Percentiles rank a stretch among this genome's conserved stretches.
Conservation (phyloP, 37 sponge, comb jelly and placozoan genomes). For the Corticium candelabrum region DNA sequence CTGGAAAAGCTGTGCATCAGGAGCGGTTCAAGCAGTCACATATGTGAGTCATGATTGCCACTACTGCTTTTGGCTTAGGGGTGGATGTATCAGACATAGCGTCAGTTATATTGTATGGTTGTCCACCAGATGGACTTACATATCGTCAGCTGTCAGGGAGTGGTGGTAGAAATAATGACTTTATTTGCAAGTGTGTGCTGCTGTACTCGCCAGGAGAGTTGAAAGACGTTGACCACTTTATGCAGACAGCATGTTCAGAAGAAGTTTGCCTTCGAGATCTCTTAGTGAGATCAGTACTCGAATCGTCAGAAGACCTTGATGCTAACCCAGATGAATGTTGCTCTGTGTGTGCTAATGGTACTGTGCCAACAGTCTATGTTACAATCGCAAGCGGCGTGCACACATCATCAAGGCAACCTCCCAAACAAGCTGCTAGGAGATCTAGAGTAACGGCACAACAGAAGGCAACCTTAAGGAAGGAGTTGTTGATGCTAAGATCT, state of each 20-base stretch:
- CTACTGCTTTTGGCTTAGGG: background rate
- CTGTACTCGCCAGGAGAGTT: background rate
- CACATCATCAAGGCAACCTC: background rate
- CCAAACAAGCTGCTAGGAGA: background rate
- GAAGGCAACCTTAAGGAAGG: background rate
- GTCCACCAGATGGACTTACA: background rate
- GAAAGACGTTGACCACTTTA: background rate
- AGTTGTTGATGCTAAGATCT: background rate
- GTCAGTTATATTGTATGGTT: background rate
- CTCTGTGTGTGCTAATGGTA: background rate
- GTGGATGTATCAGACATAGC: background rate
- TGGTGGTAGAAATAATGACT: background rate
- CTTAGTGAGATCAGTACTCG: background rate
- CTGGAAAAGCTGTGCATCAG: background rate
- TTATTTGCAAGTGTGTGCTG: background rate
- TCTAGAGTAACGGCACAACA: background rate
- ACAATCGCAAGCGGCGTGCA: background rate
- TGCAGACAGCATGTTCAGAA: background rate
- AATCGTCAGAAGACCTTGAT: background rate
- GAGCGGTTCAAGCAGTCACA: background rate
- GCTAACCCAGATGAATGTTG: background rate
- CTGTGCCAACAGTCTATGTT: background rate
- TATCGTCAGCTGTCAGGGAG: background rate
- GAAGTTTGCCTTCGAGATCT: background rate
- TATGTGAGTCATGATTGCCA: background rate